Base-by-base conservation (phyloP, 2,888 invertebrate genomes). In the Physocephala rufipes region DNA sequence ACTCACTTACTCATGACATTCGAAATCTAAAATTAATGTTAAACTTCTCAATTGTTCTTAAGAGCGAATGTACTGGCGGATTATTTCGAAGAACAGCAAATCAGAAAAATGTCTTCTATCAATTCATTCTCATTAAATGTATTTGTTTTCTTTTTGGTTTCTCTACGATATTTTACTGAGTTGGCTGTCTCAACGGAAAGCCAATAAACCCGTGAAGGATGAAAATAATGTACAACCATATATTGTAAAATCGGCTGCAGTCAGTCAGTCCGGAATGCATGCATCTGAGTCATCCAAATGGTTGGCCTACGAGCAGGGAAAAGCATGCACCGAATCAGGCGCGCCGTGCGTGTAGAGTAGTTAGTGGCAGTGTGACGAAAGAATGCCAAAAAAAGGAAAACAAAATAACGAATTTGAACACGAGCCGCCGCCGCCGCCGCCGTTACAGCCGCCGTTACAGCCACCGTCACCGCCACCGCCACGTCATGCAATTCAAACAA, bases 331-430 rank as follows among this genome's bases (percentile, higher is more conserved):
- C 13, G 12, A 43, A 47, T 65, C 58, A 67, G 5, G 51, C 24
- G 28, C 16, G 19, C 24, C 51, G 45, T 26, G 59, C 64, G 51
- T 26, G 55, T 53, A 49, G 24, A 7, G 36, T 36, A 36, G 36
- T 36, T 36, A 36, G 36, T 36, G 9, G 45, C 62, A 36, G 61
- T 49, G 58, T 70, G 72, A 66, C 72, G 63, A 67, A 70, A 62
- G 70, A 67, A 70, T 67, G 65, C 16, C 59, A 64, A 69, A 64
- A 58, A 65, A 69, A 66, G 65, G 36, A 58, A 58, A 59, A 61
- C 45, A 70, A 64, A 24, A 55, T 53, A 67, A 28, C 63, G 21
- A 16, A 30, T 21, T 53, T 53, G 49, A 61, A 49, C 26, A 28
- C 19, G 30, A 28, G 19, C 21, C 51, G 51, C 21, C 21, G 61